Conservation (phyloP, 2,797 vertebrate species). For the Furcifer pardalis region DNA sequence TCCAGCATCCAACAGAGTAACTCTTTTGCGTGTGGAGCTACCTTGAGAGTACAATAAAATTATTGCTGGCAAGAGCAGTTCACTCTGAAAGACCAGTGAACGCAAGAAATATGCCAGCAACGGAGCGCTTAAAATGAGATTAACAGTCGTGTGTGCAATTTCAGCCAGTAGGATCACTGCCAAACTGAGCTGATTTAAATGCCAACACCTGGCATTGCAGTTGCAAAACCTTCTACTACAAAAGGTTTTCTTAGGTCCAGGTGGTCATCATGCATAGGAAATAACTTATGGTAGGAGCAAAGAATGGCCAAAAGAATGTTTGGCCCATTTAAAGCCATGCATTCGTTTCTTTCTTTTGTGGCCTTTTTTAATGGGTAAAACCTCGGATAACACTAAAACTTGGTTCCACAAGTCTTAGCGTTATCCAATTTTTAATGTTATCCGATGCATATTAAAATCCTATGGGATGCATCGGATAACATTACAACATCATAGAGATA, state of each 20-base stretch:
- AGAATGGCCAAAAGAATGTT: not conserved
- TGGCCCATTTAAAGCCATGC: not conserved
- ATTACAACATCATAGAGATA: no score
- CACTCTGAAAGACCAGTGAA: not conserved
- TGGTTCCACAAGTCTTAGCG: no score
- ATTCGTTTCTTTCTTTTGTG: not conserved
- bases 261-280: slow-evolving; percentile 71
- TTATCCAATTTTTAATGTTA: no score
- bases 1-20: no score
- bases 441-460: no score
- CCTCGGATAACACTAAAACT: no score
- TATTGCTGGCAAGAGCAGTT: not conserved
- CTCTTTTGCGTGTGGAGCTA: no score
- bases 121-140: not conserved
- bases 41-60: not conserved
- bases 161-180: slow-evolving; percentile 54
- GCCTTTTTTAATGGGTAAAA: not conserved
- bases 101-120: not conserved
- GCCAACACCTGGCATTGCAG: slow-evolving; percentile 57
- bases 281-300: slow-evolving; percentile 39
- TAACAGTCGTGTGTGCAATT: slow-evolving; percentile 42
- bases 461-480: no score
- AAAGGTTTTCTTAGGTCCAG: no score
- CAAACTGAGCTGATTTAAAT: slow-evolving; percentile 72
- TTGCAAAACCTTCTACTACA: slow-evolving; percentile 66